Percentiles rank a stretch among this genome's conserved stretches.
These are phyloP conservation scores for Eleutherodactylus coqui DNA, from an alignment of 2,797 vertebrate genomes.

Conservation along the genomic window DNA sequence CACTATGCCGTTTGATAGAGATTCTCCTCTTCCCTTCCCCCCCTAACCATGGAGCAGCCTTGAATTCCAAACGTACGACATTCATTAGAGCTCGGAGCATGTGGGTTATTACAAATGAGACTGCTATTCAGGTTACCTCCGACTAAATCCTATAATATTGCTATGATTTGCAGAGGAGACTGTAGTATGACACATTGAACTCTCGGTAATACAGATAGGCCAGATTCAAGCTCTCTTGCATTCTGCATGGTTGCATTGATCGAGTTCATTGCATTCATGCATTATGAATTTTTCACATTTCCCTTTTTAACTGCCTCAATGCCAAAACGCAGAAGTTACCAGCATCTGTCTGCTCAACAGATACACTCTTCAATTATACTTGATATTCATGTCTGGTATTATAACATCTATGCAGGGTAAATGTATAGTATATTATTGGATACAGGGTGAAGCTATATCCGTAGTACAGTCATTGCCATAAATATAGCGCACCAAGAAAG, in stretches of 20 bases:
- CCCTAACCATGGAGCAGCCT: background rate
- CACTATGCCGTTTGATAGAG: constrained; percentile 33
- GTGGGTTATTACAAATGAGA: constrained; percentile 41
- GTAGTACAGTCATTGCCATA: too few relatives aligned
- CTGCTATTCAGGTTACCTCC: constrained; percentile 16
- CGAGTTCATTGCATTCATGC: constrained; percentile 14
- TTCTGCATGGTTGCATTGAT: constrained; percentile 19
- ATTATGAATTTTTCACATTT: constrained; percentile 30
- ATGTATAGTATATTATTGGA: background rate
- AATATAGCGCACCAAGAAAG: too few relatives aligned
- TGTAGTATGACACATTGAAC: background rate
- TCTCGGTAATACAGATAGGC: background rate
- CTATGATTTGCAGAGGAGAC: background rate
- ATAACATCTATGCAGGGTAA: background rate
- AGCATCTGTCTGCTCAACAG: background rate
- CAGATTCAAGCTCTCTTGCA: background rate
- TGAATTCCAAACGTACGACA: constrained; percentile 34
- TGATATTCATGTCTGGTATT: background rate
- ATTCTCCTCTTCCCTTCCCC: constrained; percentile 29
- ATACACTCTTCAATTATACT: background rate
- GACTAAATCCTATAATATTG: constrained; percentile 29
- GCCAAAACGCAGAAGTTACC: background rate
- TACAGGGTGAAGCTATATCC: too few relatives aligned
- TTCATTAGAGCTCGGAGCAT: constrained; percentile 39
- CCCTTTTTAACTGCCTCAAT: background rate